Conservation (phyloP, 37 sponge, comb jelly and placozoan species). For the Petrosia ficiformis region DNA sequence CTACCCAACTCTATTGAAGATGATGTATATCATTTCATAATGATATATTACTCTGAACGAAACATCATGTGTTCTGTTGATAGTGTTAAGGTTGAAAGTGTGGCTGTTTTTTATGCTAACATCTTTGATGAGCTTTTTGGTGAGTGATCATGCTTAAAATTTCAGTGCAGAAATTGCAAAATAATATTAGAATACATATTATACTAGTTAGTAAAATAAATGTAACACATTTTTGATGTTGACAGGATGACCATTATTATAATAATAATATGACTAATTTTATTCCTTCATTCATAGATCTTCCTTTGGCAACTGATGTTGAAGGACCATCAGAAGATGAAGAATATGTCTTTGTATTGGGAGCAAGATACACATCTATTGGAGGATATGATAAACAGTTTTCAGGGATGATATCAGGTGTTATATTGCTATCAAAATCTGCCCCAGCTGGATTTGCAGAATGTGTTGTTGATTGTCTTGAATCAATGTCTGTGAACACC, state of each 20-base stretch:
- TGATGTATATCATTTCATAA: slow-evolving; percentile 59
- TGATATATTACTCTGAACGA: slow-evolving; percentile 37
- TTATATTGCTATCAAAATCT: slow-evolving; percentile 13
- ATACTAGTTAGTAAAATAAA: no score
- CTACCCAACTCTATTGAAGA: slow-evolving; percentile 35
- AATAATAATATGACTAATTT: not conserved
- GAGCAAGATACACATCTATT: slow-evolving; percentile 42
- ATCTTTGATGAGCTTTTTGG: not conserved
- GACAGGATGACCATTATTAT: no score
- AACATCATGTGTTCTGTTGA: slow-evolving; percentile 47
- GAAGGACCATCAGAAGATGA: slow-evolving; percentile 30
- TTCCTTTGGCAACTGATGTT: slow-evolving; percentile 46
- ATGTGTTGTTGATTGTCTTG: slow-evolving; percentile 53
- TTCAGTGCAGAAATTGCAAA: not conserved
- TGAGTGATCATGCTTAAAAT: not conserved
- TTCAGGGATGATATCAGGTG: slow-evolving; percentile 23
- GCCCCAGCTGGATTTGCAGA: slow-evolving; percentile 39
- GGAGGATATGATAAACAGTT: slow-evolving; percentile 38
- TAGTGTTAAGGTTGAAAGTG: slow-evolving; percentile 13
- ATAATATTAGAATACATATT: not conserved
- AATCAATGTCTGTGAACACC: slow-evolving; percentile 33
- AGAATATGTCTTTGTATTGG: slow-evolving; percentile 38
- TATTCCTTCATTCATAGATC: slow-evolving; percentile 15
- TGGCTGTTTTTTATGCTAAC: slow-evolving; percentile 16
- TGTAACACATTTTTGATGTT: no score